Evolutionary conservation across 2,888 invertebrate species (phyloP).

Genomic region (Aquatica leii): DNA sequence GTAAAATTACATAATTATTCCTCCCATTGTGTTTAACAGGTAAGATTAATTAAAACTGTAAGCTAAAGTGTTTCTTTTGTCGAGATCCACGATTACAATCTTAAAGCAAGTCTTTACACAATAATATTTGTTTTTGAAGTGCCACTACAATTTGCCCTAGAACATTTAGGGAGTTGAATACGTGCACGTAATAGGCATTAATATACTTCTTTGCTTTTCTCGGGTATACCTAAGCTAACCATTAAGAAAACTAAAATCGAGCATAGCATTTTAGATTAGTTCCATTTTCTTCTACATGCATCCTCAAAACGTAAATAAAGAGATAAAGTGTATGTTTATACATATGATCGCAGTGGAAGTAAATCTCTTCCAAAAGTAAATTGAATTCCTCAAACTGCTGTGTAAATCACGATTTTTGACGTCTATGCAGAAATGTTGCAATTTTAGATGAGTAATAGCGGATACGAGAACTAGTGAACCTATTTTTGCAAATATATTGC

Average conservation of each 20-base stretch:
- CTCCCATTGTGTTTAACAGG: conserved; percentile 39
- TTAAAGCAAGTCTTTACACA: conserved; percentile 16
- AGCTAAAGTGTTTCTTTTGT: conserved; percentile 31
- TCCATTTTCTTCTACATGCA: background rate
- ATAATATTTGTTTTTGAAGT: conserved; percentile 23
- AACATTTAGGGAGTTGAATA: no score
- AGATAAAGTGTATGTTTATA: background rate
- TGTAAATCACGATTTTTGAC: conserved; percentile 16
- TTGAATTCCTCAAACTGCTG: conserved; percentile 16
- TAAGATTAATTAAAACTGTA: conserved; percentile 37
- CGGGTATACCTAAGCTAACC: background rate
- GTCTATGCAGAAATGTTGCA: conserved; percentile 21
- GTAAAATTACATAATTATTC: conserved; percentile 41
- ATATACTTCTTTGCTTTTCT: conserved; percentile 8
- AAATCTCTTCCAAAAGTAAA: conserved; percentile 17
- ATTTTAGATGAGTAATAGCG: conserved; percentile 14
- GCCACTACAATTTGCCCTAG: conserved; percentile 19
- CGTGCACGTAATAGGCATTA: conserved; percentile 15
- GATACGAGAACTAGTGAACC: background rate
- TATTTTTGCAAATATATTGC: background rate
- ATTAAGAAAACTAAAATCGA: background rate
- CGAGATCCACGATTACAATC: conserved; percentile 22
- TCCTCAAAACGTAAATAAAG: background rate
- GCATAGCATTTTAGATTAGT: conserved; percentile 1
- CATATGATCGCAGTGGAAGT: conserved; percentile 1